Evolutionary conservation across 1,140 invertebrate genomes (phyloP).

Genomic region (Zaprionus tsacasi): DNA sequence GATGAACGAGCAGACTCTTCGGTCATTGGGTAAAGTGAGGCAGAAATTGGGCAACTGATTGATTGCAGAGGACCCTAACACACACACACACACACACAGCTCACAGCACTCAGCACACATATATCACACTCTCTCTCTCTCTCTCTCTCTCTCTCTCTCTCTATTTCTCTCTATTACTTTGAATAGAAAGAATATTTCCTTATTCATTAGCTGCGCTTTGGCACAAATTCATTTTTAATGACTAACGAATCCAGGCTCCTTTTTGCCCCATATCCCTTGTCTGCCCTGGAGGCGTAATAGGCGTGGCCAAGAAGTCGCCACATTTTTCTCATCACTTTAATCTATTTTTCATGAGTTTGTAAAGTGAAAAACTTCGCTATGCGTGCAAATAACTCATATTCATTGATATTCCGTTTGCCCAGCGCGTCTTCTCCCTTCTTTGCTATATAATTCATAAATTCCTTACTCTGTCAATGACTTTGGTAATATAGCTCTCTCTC

Average conservation of each 20-base stretch:
- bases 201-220: conserved; percentile 80
- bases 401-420: conserved; percentile 69
- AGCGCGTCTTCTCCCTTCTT: conserved; percentile 1
- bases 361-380: conserved; percentile 73
- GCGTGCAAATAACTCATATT: conserved; percentile 80
- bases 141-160: neutral
- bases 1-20: conserved; percentile 26
- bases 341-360: conserved; percentile 81
- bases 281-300: neutral
- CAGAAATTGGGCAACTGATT: conserved; percentile 49
- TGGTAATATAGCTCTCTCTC: conserved; percentile 49
- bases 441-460: conserved; percentile 73
- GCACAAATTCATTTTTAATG: conserved; percentile 81
- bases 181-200: conserved; percentile 58
- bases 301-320: conserved; percentile 11
- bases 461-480: conserved; percentile 69
- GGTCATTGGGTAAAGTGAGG: conserved; percentile 31
- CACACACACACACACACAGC: neutral
- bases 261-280: too few relatives aligned
- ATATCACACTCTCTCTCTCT: neutral
- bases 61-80: conserved; percentile 36
- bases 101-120: conserved; percentile 5
- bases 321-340: conserved; percentile 62
- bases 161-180: neutral
- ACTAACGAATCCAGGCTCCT: conserved; percentile 33